Evolutionary conservation across 2,113 vertebrate genomes (phyloP).

Genomic region (Psilopsiagon aurifrons): DNA sequence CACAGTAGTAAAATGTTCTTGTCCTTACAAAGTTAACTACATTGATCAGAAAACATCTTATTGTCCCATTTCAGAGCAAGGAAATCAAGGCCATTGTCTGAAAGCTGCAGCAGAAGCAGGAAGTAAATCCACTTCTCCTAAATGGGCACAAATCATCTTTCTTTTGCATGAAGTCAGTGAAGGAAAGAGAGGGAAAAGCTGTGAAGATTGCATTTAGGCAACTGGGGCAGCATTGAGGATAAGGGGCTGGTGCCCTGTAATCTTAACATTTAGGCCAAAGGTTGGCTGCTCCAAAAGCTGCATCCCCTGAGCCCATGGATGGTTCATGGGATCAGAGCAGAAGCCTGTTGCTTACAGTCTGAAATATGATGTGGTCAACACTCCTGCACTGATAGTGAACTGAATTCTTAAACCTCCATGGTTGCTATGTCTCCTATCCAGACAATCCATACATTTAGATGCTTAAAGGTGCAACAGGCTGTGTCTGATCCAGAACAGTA

Average conservation of each 20-base stretch:
- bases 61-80: slow-evolving; percentile 11
- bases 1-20: neutral
- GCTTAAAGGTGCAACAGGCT: neutral
- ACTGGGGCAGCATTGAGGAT: neutral
- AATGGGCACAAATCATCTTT: slow-evolving; percentile 12
- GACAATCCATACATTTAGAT: neutral
- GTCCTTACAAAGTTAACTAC: neutral
- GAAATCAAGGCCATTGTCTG: slow-evolving; percentile 55
- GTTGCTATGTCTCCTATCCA: neutral
- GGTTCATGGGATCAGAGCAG: neutral
- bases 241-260: neutral
- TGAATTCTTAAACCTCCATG: neutral
- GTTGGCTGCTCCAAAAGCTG: neutral
- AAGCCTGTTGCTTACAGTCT: neutral
- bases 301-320: accelerated
- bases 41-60: slow-evolving; percentile 30
- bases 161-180: neutral
- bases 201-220: neutral
- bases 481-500: neutral
- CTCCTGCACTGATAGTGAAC: neutral
- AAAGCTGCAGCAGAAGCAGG: slow-evolving; percentile 28
- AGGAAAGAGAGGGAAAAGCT: neutral
- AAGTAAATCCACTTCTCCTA: neutral
- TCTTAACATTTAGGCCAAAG: neutral
- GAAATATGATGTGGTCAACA: accelerated